Evolutionary conservation across 1,140 invertebrate species (phyloP), one percentile per base, ranked within the genome.

Genomic region (Steinernema feltiae): DNA sequence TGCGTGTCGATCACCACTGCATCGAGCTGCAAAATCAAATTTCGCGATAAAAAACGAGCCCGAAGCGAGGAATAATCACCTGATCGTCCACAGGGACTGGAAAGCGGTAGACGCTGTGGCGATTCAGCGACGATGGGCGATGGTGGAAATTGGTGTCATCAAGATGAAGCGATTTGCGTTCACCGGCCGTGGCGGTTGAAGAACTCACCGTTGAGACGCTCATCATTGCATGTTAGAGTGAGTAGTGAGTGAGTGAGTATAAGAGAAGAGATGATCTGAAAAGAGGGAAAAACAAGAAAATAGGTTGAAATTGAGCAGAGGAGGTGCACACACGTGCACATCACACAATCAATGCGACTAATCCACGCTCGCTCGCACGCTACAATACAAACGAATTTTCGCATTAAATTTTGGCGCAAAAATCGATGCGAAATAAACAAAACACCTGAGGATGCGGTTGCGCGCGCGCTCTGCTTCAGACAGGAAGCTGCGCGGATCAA

Each of bases 111-210:
- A 63, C 53, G 53, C 53, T 63, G 53, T 63, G 53, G 12, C 53
- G 53, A 15, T 15, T 27, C 12, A 63, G 53, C 15, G 53, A 27
- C 15, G 53, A 3, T 21, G 12, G 53, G 2, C 41, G 7, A n/a
- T 46, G 41, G 41, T 27, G 53, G 53, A 63, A 63, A 63, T 63
- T 63, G 53, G 12, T 63, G 53, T 63, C 53, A 21, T 63, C 53
- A 21, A 63, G 53, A 63, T n/a, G 53, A 3, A 63, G 53, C 53
- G 53, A 63, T 27, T 63, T 63, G 53, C 53, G 24, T 3, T 63
- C 53, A 7, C 12, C 12, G 12, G 53, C 15, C 15, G 53, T 63
- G 35, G 35, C 7, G 35, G n/a, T n/a, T n/a, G 35, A 41, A 27
- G 12, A 17, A 27, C 53, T 63, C 53, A 63, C 53, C 3, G 53